Evolutionary conservation across 1,140 invertebrate species (phyloP).

Genomic region (Palaemon carinicauda): DNA sequence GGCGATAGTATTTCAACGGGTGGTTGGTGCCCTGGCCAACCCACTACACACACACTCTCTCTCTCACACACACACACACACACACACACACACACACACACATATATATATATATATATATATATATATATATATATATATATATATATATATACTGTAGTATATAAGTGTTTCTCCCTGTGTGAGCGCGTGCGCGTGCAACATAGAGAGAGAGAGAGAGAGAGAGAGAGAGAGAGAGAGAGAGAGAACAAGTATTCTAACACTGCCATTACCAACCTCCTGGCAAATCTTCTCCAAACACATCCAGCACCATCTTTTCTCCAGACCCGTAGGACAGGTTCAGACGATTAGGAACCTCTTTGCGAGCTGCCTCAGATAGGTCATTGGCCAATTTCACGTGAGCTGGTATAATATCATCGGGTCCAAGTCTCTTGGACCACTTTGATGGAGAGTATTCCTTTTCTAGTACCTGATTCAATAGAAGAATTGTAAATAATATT

Average conservation of each 20-base stretch:
- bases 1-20: too few species aligned
- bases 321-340: not conserved
- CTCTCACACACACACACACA: too few species aligned
- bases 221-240: not conserved
- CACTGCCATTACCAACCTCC: not conserved
- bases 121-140: too few species aligned
- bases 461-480: constrained; percentile 25
- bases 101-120: too few species aligned
- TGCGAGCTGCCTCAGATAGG: not conserved
- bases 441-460: not conserved
- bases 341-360: not conserved
- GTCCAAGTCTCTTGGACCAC: not conserved
- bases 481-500: too few species aligned
- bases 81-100: too few species aligned
- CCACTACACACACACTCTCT: too few species aligned
- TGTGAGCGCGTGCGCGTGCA: too few species aligned
- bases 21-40: too few species aligned
- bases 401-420: not conserved
- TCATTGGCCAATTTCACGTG: not conserved
- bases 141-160: not conserved
- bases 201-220: not conserved
- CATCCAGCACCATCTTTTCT: not conserved
- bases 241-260: not conserved
- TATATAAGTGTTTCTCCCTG: too few species aligned
- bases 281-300: constrained; percentile 26